Base-by-base conservation (phyloP, 1,140 invertebrate genomes). In the Piezodorus guildinii region DNA sequence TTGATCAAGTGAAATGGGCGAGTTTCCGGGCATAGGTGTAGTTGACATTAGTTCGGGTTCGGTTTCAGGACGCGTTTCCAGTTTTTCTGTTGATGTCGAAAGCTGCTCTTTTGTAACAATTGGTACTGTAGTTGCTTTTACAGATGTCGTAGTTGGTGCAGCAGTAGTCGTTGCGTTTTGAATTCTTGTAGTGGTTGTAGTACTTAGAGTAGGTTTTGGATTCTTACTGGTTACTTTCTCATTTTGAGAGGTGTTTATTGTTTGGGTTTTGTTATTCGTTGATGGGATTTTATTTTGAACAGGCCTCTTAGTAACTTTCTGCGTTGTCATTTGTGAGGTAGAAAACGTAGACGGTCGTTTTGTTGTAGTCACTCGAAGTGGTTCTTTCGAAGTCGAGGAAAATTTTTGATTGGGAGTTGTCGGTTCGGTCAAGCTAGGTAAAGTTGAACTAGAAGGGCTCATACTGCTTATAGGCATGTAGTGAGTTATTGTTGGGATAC, bases 151-250 rank as follows among this genome's bases (percentile, higher is more conserved):
- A 0, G 62, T 34, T 14, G 64, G 3, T 23, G 21, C 6, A 44
- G 21, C 6, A 44, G 51, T 46, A 15, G 52, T 62, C 5, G 65
- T 25, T 43, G 67, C 67, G 16, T 70, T 70, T 64, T 69, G 70
- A 14, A 67, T 69, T 19, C 69, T 51, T 43, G 70, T 69, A n/a
- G 71, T 63, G 49, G 70, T 72, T 30, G 60, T 72, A 10, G 72
- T 72, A 71, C 75, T 73, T 65, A 21, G 62, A 25, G 44, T 62
- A 39, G 51, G 62, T 51, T 25, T 62, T 12, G 62, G 23, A 17
- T 46, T 27, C 60, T 62, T 51, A 30, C 51, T 44, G 23, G 12
- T 44, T 34, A 30, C 27, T 60, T 30, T 64, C 16, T 52, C 34
- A 39, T 39, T 39, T 39, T 39, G 34, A 39, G 6, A 39, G 43